phyloP scores from a whole-genome alignment of 2,888 invertebrate species.

The Aphrophora alni region DNA sequence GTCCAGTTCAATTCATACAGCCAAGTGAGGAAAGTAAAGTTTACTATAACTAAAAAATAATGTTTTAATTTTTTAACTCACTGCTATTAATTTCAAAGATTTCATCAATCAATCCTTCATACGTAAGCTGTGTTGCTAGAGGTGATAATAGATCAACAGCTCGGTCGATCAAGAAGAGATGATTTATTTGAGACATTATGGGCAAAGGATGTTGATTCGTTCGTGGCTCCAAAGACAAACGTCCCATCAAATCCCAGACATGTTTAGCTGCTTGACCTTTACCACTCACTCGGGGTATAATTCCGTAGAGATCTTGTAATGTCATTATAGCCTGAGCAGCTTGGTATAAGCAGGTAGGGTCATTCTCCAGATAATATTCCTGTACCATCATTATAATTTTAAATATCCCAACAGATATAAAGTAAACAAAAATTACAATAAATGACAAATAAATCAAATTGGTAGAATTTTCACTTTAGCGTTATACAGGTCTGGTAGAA shows the following conservation, averaged over 20 bases:
- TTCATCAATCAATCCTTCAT: constrained; percentile 97
- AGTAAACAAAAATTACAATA: too few relatives aligned
- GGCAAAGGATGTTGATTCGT: constrained; percentile 29
- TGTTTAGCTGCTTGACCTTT: constrained; percentile 88
- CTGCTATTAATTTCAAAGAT: constrained; percentile 84
- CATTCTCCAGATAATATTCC: constrained; percentile 88
- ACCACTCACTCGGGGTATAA: constrained; percentile 87
- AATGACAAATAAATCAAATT: too few relatives aligned
- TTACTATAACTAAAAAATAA: too few relatives aligned
- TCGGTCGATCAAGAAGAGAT: constrained; percentile 88
- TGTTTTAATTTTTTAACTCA: too few relatives aligned
- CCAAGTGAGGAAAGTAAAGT: too few relatives aligned
- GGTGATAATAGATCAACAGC: constrained; percentile 91
- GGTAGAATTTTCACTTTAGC: too few relatives aligned
- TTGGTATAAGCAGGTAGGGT: constrained; percentile 86
- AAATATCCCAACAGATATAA: too few relatives aligned
- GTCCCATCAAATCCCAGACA: constrained; percentile 85
- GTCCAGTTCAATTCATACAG: too few relatives aligned
- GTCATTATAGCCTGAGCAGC: constrained; percentile 86
- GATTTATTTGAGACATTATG: constrained; percentile 76
- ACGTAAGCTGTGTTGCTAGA: constrained; percentile 93
- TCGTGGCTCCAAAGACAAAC: constrained; percentile 67
- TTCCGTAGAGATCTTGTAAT: constrained; percentile 87
- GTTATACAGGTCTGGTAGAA: too few relatives aligned
- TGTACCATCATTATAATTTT: constrained; percentile 47